These are phyloP conservation scores for Muricea muricata DNA, from an alignment of 92 coral and sea anemone species.

Conservation along the genomic window DNA sequence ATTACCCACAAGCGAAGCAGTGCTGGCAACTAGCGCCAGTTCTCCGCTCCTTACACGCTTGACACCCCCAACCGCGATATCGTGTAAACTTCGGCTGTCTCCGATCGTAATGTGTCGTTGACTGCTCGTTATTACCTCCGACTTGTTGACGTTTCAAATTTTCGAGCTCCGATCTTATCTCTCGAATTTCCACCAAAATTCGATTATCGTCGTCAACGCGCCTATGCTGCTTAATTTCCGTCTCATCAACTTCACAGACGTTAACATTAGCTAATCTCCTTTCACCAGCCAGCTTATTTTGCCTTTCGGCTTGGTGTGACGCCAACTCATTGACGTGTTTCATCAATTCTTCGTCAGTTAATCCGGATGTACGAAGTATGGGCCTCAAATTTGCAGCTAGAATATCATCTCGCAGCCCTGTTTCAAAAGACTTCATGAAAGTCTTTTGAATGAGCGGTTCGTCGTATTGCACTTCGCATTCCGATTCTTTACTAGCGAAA, in stretches of 20 bases:
- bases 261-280: conserved; percentile 51
- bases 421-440: background rate
- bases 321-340: too few species aligned
- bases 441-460: conserved; percentile 17
- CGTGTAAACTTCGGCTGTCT: background rate
- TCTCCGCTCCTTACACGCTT: conserved; percentile 21
- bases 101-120: background rate
- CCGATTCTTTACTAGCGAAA: conserved; percentile 32
- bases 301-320: conserved; percentile 41
- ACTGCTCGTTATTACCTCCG: background rate
- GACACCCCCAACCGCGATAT: conserved; percentile 38
- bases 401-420: too few species aligned
- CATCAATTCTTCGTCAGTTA: too few species aligned
- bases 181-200: background rate
- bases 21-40: background rate
- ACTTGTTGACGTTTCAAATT: conserved; percentile 20
- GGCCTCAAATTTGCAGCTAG: too few species aligned
- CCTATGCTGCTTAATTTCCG: too few species aligned
- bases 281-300: conserved; percentile 47
- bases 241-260: background rate
- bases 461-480: too few species aligned
- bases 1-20: background rate
- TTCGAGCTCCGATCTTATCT: background rate
- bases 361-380: too few species aligned
- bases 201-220: background rate